Base-by-base conservation (phyloP, 1,140 invertebrate species). In the Lanistes nyassanus region DNA sequence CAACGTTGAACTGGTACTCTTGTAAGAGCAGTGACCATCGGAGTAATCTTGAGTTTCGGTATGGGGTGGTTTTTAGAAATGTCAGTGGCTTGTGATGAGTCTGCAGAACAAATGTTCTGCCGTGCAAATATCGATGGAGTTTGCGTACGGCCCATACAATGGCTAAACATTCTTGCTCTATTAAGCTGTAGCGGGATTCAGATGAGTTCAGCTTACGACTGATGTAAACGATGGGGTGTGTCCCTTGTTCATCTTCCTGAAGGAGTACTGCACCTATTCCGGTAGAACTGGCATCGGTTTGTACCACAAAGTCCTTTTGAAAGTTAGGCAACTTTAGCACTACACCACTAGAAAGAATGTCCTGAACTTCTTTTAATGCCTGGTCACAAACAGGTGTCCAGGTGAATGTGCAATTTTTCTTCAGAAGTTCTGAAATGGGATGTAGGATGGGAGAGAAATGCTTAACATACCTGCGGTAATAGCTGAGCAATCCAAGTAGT, bases 11-110 rank as follows among this genome's bases (percentile, higher is more conserved):
- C 21, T 13, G 36, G 7, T 19, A 67, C 21, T 31, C 62, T 19
- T 65, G 62, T 19, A 16, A 29, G 16, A 31, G 1, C 16, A 65
- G 62, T 6, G 5, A 37, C 65, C 65, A 67, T 16, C 65, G 31
- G 7, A 6, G 13, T n/a, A 67, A n/a, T 21, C 65, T 37, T 3
- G 31, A 36, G 21, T 67, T 67, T 23, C 42, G 26, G 36, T 42
- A 67, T 5, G 34, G 34, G 26, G 11, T 26, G 39, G 2, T 42
- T 3, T 26, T 37, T 36, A 67, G 34, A 42, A 42, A 67, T 11
- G 65, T 67, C 23, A 67, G 65, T 29, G 65, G 65, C 65, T 67
- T 67, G 23, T 47, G 65, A 16, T 67, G 36, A 3, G 65, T 67
- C 37, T 67, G 65, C 21, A 67, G 34, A 29, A 67, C 36, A 67